Base-by-base conservation (phyloP, 2,797 vertebrate genomes). In the Cyprinella venusta region DNA sequence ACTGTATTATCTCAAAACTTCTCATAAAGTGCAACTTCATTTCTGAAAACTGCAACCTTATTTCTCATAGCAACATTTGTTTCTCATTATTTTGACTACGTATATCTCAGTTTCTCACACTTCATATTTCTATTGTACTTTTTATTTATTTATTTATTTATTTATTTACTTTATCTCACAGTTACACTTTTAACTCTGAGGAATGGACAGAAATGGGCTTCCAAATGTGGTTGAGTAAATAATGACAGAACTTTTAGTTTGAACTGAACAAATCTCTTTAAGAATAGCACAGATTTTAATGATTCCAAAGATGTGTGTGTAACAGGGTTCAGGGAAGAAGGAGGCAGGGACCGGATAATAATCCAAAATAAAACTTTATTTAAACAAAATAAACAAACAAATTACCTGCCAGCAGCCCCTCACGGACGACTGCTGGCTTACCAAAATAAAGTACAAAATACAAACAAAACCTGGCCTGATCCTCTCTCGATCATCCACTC, bases 241-340 rank as follows among this genome's bases (percentile, higher is more conserved):
- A 61, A 61, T 15, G 2, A 61, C 24, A 61, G 12, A 26, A 61
- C 26, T 15, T 61, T 26, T 61, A 6, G 59, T 63, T 63, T 63
- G 24, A 26, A 13, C 26, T 30, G 24, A 30, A 42, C 21, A 16
- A 16, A 24, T 9, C 21, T 4, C 6, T 56, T 45, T 30, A 76
- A 30, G 16, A 61, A 36, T 5, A 54, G 19, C 50, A 19, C 5
- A 45, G 18, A 4, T 56, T 18, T 30, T 16, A 12, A 8, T 64
- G 40, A 77, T 30, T 76, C 13, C 16, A 79, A 68, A 68, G 21
- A 15, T 26, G n/a, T n/a, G n/a, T n/a, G n/a, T n/a, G n/a, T n/a
- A n/a, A n/a, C n/a, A n/a, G n/a, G n/a, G n/a, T n/a, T n/a, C n/a
- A n/a, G n/a, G n/a, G n/a, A n/a, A n/a, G n/a, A n/a, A n/a, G n/a